Conservation (phyloP, 2,888 invertebrate species). For the Chaetoderma sp. region DNA sequence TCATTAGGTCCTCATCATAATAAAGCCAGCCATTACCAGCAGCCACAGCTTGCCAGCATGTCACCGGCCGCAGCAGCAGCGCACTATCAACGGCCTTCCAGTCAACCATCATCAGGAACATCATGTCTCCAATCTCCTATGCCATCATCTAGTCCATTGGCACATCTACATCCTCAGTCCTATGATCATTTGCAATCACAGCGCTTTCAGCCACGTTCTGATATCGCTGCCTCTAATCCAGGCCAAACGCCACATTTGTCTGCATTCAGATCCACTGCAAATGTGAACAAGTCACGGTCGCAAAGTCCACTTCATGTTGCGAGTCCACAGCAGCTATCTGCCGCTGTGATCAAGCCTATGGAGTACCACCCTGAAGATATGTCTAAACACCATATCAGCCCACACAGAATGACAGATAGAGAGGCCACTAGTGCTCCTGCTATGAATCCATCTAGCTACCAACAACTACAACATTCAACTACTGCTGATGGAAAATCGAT, state of each 20-base stretch:
- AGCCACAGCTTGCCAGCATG: slow-evolving; percentile 34
- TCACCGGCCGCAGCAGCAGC: slow-evolving; percentile 51
- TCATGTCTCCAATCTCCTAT: slow-evolving; percentile 40
- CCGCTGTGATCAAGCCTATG: slow-evolving; percentile 57
- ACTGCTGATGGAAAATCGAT: background rate
- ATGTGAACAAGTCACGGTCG: slow-evolving; percentile 41
- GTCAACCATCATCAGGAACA: slow-evolving; percentile 40
- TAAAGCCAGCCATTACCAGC: background rate
- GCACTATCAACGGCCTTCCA: slow-evolving; percentile 35
- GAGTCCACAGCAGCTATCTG: slow-evolving; percentile 54
- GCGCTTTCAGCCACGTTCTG: background rate
- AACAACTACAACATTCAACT: too few species aligned
- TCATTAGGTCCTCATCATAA: slow-evolving; percentile 14
- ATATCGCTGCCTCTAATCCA: background rate
- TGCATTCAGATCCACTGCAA: slow-evolving; percentile 45
- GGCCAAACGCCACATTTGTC: slow-evolving; percentile 34
- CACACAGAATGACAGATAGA: background rate
- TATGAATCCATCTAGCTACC: background rate
- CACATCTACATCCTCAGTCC: too few species aligned
- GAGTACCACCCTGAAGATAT: slow-evolving; percentile 49
- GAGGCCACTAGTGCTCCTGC: background rate
- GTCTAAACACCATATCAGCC: slow-evolving; percentile 36
- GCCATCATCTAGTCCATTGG: slow-evolving; percentile 46
- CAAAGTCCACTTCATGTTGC: slow-evolving; percentile 58
- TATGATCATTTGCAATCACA: slow-evolving; percentile 7